phyloP scores from a whole-genome alignment of 2,888 invertebrate genomes.

The Caradrina clavipalpis region DNA sequence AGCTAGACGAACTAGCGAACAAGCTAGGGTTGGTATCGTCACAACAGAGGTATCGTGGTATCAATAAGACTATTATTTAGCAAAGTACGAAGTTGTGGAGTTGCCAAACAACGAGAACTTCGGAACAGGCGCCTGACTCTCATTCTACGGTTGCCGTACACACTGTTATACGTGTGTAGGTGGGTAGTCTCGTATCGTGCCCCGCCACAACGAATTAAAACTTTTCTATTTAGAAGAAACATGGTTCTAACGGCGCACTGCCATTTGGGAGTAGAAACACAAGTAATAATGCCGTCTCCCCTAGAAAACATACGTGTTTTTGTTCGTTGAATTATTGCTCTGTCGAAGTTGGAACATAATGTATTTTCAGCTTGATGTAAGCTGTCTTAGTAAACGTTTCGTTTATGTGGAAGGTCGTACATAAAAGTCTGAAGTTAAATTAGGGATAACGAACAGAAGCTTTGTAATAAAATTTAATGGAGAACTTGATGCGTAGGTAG shows the following conservation, averaged over 20 bases:
- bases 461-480: constrained; percentile 56
- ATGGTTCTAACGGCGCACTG: constrained; percentile 66
- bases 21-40: constrained; percentile 13
- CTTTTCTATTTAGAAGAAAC: constrained; percentile 83
- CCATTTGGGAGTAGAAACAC: constrained; percentile 71
- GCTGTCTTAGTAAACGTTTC: constrained; percentile 59
- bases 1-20: not conserved
- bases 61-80: constrained; percentile 67
- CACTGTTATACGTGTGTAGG: constrained; percentile 39
- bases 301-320: constrained; percentile 75
- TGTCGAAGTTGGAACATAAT: constrained; percentile 67
- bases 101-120: constrained; percentile 70
- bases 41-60: constrained; percentile 50
- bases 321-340: constrained; percentile 72
- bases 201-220: constrained; percentile 81
- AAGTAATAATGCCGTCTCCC: constrained; percentile 70
- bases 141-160: constrained; percentile 54
- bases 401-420: constrained; percentile 52
- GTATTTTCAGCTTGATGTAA: constrained; percentile 66
- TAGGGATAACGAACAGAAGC: constrained; percentile 61
- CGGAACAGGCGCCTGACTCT: constrained; percentile 55
- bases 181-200: constrained; percentile 51
- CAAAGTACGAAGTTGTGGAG: constrained; percentile 69
- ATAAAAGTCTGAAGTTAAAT: constrained; percentile 58
- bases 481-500: not conserved